Percentiles rank a stretch among this genome's conserved stretches.
phyloP scores from a whole-genome alignment of 2,888 invertebrate species.

The Horisme vitalbata region DNA sequence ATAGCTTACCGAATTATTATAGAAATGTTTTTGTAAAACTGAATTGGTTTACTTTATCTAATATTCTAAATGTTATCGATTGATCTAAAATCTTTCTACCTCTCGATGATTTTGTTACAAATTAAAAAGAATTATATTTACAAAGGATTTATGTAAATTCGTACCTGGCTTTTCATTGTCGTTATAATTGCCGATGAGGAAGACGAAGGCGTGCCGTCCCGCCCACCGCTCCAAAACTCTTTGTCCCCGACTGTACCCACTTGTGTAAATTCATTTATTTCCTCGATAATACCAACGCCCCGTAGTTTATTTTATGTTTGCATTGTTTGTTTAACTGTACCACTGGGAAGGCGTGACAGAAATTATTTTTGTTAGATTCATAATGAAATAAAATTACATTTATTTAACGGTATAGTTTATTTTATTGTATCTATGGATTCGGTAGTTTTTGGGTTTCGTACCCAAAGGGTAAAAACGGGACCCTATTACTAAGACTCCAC shows the following conservation, averaged over 20 bases:
- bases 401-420: conserved; percentile 7
- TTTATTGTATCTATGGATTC: too few species aligned
- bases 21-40: too few species aligned
- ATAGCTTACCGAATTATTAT: too few species aligned
- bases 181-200: conserved; percentile 57
- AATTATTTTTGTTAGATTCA: conserved; percentile 28
- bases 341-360: conserved; percentile 37
- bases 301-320: conserved; percentile 68
- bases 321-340: conserved; percentile 71
- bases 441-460: too few species aligned
- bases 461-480: too few species aligned
- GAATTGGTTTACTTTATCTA: too few species aligned
- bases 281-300: conserved; percentile 51
- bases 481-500: too few species aligned
- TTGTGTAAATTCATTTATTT: conserved; percentile 54
- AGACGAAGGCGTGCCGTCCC: conserved; percentile 69
- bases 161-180: conserved; percentile 63
- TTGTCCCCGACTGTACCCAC: conserved; percentile 61
- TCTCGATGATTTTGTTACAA: conserved; percentile 6
- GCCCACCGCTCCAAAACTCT: conserved; percentile 63
- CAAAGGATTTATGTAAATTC: conserved; percentile 53
- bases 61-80: too few species aligned
- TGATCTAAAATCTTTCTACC: too few species aligned
- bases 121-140: conserved; percentile 34
- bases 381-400: conserved; percentile 9